Evolutionary conservation across 1,140 invertebrate genomes (phyloP).

Genomic region (Monomorium pharaonis): DNA sequence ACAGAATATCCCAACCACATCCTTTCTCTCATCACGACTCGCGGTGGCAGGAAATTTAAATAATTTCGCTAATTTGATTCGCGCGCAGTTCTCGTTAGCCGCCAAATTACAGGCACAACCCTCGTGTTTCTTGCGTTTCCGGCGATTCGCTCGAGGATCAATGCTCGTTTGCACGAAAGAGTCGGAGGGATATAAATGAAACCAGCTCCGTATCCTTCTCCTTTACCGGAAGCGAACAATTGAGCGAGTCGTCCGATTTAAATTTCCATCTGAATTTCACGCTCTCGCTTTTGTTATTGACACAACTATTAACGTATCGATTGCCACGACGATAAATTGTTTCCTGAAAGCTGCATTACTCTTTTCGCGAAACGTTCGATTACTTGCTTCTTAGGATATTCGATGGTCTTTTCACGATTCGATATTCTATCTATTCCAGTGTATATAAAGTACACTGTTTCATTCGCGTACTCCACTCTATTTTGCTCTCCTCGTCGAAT

Average conservation of each 20-base stretch:
- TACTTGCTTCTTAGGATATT: neutral
- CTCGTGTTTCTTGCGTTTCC: conserved; percentile 5
- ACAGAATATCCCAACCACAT: neutral
- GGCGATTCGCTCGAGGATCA: neutral
- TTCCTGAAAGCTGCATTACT: neutral
- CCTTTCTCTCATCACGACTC: neutral
- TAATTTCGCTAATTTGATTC: conserved; percentile 47
- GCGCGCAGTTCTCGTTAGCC: conserved; percentile 10
- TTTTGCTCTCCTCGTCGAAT: neutral
- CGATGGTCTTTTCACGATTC: neutral
- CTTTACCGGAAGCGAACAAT: conserved; percentile 24
- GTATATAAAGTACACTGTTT: neutral
- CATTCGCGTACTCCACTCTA: neutral
- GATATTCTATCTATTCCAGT: neutral
- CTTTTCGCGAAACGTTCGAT: neutral
- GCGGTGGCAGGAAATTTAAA: conserved; percentile 57
- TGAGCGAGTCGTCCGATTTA: neutral
- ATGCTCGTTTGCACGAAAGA: conserved; percentile 6
- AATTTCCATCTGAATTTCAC: conserved; percentile 13
- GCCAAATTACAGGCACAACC: neutral
- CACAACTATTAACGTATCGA: neutral
- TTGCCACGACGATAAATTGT: neutral
- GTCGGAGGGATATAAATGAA: neutral
- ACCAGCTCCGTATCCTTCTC: neutral
- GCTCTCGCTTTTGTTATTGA: conserved; percentile 18